Percentiles rank a stretch among this genome's conserved stretches.
These are phyloP conservation scores for Euclidia mi DNA, from an alignment of 2,888 invertebrate species.

Conservation along the genomic window DNA sequence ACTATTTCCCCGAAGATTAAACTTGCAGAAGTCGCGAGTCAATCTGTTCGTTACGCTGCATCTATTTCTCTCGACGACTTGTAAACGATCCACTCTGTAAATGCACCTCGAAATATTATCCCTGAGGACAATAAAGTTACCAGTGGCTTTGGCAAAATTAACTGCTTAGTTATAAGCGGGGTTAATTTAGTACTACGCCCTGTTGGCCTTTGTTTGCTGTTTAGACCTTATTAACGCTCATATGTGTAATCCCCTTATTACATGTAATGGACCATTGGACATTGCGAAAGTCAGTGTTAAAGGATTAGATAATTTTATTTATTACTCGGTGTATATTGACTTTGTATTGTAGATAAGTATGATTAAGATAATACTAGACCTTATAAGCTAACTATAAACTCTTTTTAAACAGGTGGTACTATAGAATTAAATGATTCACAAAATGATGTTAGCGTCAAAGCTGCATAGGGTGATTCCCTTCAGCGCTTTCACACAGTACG, in stretches of 20 bases:
- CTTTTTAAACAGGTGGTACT: no score
- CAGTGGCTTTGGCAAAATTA: conserved; percentile 58
- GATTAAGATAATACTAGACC: no score
- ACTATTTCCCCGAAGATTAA: conserved; percentile 67
- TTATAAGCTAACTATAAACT: no score
- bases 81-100: conserved; percentile 40
- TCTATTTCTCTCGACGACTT: conserved; percentile 54
- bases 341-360: no score
- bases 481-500: no score
- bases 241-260: conserved; percentile 24
- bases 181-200: conserved; percentile 43
- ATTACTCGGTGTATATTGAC: no score
- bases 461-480: no score
- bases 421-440: no score
- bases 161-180: conserved; percentile 53
- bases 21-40: conserved; percentile 59
- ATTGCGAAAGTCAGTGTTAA: no score
- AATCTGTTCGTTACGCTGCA: conserved; percentile 67
- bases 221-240: conserved; percentile 46
- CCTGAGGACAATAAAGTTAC: conserved; percentile 55
- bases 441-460: no score
- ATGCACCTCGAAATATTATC: conserved; percentile 58
- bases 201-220: conserved; percentile 50
- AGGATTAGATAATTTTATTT: no score
- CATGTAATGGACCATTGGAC: not conserved